Conservation (phyloP, 2,113 vertebrate genomes). For the Larimichthys polyactis region DNA sequence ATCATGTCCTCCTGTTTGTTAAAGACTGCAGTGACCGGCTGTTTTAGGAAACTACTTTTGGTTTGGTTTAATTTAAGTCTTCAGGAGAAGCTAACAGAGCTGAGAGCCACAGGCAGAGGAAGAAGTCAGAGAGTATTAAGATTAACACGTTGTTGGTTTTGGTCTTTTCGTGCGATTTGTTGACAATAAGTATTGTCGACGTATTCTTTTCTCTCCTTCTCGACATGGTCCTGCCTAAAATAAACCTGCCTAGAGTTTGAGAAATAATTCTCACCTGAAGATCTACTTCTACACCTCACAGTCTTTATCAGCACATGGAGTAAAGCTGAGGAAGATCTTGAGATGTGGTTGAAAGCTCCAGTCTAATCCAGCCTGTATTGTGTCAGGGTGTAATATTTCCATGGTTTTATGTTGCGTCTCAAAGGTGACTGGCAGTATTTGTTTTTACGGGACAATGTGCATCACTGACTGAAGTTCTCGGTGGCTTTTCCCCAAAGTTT, state of each 20-base stretch:
- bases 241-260: too few relatives aligned
- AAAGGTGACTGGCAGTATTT: neutral
- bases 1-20: neutral
- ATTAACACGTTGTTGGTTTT: neutral
- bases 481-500: constrained; percentile 29
- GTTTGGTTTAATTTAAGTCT: neutral
- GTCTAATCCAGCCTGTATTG: too few relatives aligned
- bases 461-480: neutral
- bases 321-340: neutral
- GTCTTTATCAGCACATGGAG: neutral
- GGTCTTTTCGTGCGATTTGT: neutral
- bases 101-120: neutral
- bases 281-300: too few relatives aligned
- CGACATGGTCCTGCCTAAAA: too few relatives aligned
- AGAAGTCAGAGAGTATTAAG: neutral
- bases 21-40: neutral
- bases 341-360: neutral
- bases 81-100: neutral
- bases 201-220: too few relatives aligned
- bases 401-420: neutral
- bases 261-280: too few relatives aligned
- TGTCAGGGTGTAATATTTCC: too few relatives aligned
- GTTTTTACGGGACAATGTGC: neutral
- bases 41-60: neutral
- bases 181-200: neutral